A percentile compares a stretch with the other conserved stretches of the same genome.
Evolutionary conservation across 2,797 vertebrate species (phyloP).

Genomic region (Cyclura pinguis): DNA sequence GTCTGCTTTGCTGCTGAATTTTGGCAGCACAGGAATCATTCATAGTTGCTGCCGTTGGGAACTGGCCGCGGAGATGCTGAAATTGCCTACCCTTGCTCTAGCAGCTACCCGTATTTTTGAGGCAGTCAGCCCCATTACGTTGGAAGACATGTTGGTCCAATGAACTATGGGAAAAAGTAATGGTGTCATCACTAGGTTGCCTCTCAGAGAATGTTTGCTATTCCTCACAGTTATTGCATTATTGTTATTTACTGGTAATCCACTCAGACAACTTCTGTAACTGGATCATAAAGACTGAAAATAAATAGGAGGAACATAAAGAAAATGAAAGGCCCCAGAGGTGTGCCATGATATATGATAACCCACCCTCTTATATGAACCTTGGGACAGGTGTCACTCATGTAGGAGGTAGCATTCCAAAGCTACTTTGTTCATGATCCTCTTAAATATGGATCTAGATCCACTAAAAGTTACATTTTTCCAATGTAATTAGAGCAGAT

Average conservation of each 20-base stretch:
- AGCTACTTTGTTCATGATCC: background rate
- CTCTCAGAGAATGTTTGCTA: background rate
- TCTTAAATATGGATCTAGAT: background rate
- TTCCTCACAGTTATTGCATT: background rate
- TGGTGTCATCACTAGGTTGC: background rate
- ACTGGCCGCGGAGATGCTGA: no score
- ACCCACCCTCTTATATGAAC: background rate
- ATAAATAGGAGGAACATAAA: background rate
- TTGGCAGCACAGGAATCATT: no score
- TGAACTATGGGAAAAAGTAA: background rate
- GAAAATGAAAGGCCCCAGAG: background rate
- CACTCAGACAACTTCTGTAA: background rate
- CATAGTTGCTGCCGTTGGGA: no score
- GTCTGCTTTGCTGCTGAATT: no score
- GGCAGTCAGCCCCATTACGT: background rate
- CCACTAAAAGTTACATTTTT: background rate
- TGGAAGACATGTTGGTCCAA: background rate
- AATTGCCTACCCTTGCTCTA: background rate
- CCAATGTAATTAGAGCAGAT: background rate
- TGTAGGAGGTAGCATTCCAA: background rate
- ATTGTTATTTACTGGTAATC: background rate
- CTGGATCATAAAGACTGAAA: background rate
- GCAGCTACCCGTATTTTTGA: background rate
- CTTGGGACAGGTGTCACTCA: background rate
- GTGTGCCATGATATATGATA: background rate